Conservation (phyloP, 2,113 vertebrate species). For the Himantopus leucocephalus region DNA sequence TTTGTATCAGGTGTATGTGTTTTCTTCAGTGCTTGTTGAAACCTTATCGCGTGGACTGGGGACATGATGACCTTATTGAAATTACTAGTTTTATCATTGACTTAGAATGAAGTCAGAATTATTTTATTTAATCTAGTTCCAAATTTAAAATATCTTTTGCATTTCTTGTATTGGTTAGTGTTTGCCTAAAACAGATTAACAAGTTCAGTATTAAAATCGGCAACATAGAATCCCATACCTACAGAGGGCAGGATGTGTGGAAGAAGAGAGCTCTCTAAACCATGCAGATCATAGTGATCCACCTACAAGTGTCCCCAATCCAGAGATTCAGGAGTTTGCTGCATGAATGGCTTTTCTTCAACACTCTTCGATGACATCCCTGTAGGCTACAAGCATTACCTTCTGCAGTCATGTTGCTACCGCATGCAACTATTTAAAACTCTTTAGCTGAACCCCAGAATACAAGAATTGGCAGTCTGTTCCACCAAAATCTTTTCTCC, state of each 20-base stretch:
- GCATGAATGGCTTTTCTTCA: neutral
- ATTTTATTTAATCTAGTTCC: neutral
- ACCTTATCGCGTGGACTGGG: neutral
- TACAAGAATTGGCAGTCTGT: neutral
- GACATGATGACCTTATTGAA: neutral
- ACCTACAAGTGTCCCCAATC: neutral
- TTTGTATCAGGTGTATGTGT: neutral
- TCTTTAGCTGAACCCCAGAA: neutral
- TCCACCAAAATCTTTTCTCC: neutral
- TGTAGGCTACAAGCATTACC: neutral
- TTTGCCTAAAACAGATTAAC: neutral
- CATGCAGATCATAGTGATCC: neutral
- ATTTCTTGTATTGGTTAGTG: neutral
- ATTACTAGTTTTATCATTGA: neutral
- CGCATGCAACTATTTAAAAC: neutral
- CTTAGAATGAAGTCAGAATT: neutral
- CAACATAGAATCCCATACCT: neutral
- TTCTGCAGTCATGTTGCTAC: neutral
- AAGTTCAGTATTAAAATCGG: neutral
- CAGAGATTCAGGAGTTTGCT: neutral
- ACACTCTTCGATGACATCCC: neutral
- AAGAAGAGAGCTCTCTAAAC: neutral
- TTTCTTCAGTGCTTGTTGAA: neutral
- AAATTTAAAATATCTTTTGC: neutral
- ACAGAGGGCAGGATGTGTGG: neutral